Evolutionary conservation across 2,113 vertebrate genomes (phyloP).

Genomic region (Probosciger aterrimus): DNA sequence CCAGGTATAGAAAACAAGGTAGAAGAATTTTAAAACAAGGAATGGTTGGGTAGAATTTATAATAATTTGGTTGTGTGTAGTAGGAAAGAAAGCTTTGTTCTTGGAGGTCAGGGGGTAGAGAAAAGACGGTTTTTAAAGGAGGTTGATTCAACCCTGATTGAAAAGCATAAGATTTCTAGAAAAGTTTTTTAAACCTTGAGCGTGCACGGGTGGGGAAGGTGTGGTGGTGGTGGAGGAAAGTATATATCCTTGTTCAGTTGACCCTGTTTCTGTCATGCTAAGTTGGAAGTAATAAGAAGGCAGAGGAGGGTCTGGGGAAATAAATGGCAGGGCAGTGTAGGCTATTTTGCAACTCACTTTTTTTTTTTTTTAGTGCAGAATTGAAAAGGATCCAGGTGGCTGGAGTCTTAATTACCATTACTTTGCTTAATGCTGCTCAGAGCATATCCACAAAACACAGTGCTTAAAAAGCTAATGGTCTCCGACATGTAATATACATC

Average conservation of each 20-base stretch:
- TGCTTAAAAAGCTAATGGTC: neutral
- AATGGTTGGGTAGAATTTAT: neutral
- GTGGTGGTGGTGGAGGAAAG: neutral
- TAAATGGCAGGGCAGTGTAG: neutral
- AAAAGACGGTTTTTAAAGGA: neutral
- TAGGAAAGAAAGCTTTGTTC: neutral
- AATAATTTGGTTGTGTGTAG: neutral
- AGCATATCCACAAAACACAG: neutral
- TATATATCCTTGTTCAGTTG: neutral
- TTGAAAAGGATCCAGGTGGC: neutral
- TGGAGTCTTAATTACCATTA: neutral
- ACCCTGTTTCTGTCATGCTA: neutral
- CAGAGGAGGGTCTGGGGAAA: neutral
- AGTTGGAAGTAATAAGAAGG: neutral
- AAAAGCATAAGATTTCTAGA: neutral
- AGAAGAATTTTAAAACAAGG: neutral
- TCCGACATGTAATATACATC: neutral
- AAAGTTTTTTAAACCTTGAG: neutral
- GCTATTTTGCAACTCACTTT: neutral
- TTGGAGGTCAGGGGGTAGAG: neutral
- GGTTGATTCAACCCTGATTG: neutral
- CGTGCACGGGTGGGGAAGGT: rapidly evolving
- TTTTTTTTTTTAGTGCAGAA: neutral
- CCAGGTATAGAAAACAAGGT: neutral
- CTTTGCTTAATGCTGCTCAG: neutral